Base-by-base conservation (phyloP, 2,113 vertebrate species). In the Burhinus bistriatus region DNA sequence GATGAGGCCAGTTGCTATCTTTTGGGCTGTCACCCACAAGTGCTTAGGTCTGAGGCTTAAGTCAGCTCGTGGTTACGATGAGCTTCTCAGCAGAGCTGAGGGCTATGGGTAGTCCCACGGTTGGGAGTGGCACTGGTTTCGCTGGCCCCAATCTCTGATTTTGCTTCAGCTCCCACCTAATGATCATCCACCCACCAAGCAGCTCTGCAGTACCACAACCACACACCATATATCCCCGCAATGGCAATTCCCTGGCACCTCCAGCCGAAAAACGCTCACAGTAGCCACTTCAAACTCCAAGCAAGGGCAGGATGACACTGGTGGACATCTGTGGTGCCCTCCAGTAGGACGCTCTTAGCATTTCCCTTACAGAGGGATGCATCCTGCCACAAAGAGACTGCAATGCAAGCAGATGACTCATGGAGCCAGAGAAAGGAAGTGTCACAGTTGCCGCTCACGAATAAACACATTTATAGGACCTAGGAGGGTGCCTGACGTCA, bases 371-470 rank as follows among this genome's bases (percentile, higher is more conserved):
- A 23, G 89, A 83, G 58, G 83, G 82, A 73, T 11, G 55, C 62
- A 55, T 90, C 71, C 82, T 57, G 44, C 68, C 93, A 65, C 85
- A 73, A 83, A 95, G 54, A 62, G 85, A 86, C 64, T 73, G 95
- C 93, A 92, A 27, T 1, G 71, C 90, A 85, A 94, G 92, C 90
- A 93, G 96, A 95, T 95, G 96, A 96, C 49, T 96, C 96, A 95
- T 0, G 14, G 85, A 90, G 90, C 44, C 52, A 65, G 66, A 51
- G 79, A 77, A 93, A 81, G 78, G 87, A 90, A 85, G 51, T 0
- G 0, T 3, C 21, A 58, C 36, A 52, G 70, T 20, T 12, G 83
- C 90, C 5, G 8, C 54, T 30, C 79, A 20, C 5, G 6, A 89
- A 89, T 8, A 42, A 2, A 69, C 40, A 29, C 80, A 32, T 89